Percentiles rank a stretch among this genome's conserved stretches.
These are phyloP conservation scores for Drosophila quadrilineata DNA, from an alignment of 1,140 invertebrate species.

Conservation along the genomic window DNA sequence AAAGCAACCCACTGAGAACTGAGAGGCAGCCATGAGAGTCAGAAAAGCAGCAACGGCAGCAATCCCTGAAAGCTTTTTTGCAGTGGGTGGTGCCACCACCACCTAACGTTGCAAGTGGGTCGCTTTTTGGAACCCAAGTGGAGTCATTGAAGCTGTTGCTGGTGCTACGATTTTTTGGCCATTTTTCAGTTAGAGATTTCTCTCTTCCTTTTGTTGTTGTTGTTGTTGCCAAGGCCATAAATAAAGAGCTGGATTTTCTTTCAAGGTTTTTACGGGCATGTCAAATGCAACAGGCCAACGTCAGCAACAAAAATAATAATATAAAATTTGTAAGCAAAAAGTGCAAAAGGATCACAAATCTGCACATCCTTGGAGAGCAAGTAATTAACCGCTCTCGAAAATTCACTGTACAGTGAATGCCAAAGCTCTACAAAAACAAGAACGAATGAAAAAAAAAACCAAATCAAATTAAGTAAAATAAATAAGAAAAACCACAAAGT, in stretches of 20 bases:
- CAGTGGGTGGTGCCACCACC: not conserved
- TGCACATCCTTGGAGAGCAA: constrained; percentile 61
- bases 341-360: constrained; percentile 36
- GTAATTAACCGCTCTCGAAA: constrained; percentile 68
- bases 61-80: not conserved
- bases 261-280: constrained; percentile 51
- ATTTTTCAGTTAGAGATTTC: constrained; percentile 44
- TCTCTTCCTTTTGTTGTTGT: constrained; percentile 1
- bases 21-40: constrained; percentile 26
- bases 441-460: constrained; percentile 7
- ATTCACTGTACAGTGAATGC: constrained; percentile 38
- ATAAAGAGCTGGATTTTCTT: constrained; percentile 70
- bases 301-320: not conserved
- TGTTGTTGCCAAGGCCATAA: constrained; percentile 52
- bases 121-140: not conserved
- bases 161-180: constrained; percentile 42
- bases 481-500: constrained; percentile 34
- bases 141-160: constrained; percentile 16
- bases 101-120: constrained; percentile 5
- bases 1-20: constrained; percentile 50
- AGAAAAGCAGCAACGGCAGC: not conserved
- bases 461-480: constrained; percentile 6
- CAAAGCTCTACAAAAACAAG: no score
- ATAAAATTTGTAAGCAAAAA: not conserved
- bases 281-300: constrained; percentile 70